Percentiles rank a stretch among this genome's conserved stretches.
phyloP scores from a whole-genome alignment of 2,888 invertebrate genomes.

The Tromatobia lineatoria region DNA sequence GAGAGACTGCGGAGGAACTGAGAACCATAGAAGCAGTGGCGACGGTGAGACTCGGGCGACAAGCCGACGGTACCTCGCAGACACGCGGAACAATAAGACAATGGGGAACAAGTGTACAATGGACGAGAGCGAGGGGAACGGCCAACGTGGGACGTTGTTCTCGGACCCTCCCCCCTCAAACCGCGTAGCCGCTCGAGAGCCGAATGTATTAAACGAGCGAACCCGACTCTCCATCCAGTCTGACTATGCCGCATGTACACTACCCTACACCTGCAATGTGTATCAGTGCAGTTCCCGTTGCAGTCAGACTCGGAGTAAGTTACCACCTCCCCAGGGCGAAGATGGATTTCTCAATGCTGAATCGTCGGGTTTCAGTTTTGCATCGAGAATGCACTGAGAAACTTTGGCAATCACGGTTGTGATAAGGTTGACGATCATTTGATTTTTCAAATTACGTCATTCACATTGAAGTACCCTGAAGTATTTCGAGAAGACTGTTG shows the following conservation, averaged over 20 bases:
- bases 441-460: neutral
- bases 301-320: neutral
- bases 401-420: neutral
- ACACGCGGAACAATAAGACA: slow-evolving; percentile 80
- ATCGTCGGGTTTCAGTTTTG: neutral
- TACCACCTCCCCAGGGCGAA: slow-evolving; percentile 20
- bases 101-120: slow-evolving; percentile 81
- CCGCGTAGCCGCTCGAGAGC: slow-evolving; percentile 54
- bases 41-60: slow-evolving; percentile 56
- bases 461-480: neutral
- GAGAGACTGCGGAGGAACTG: slow-evolving; percentile 31
- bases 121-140: slow-evolving; percentile 65
- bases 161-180: slow-evolving; percentile 53
- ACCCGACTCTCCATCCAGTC: slow-evolving; percentile 13
- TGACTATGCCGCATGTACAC: neutral
- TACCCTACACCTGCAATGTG: slow-evolving; percentile 32
- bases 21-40: slow-evolving; percentile 34
- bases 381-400: neutral
- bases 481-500: neutral
- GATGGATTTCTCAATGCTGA: slow-evolving; percentile 23
- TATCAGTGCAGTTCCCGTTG: slow-evolving; percentile 31
- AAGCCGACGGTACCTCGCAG: slow-evolving; percentile 68
- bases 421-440: neutral
- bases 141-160: slow-evolving; percentile 69
- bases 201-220: slow-evolving; percentile 58